Conservation (phyloP, 2,888 invertebrate species). For the Leptopterna dolabrata region DNA sequence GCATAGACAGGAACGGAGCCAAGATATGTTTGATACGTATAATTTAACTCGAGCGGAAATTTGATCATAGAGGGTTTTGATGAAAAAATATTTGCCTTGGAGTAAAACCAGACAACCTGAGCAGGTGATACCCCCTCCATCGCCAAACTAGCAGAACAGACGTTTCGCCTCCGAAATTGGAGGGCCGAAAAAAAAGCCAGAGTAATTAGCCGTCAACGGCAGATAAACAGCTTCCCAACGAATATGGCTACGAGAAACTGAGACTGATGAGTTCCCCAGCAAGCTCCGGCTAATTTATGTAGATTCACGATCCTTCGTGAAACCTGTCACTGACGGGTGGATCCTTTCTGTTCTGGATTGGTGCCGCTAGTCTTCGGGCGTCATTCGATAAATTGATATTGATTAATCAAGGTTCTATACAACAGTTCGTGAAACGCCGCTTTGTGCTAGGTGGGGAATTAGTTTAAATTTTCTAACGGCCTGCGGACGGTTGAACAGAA, state of each 20-base stretch:
- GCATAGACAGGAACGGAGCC: no score
- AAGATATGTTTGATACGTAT: no score
- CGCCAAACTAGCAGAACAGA: no score
- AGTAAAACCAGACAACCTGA: no score
- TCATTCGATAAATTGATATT: not conserved
- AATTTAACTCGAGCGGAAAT: no score
- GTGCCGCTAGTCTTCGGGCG: not conserved
- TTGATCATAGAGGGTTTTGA: no score
- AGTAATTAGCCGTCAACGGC: conserved; percentile 16
- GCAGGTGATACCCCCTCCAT: no score
- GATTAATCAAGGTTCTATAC: not conserved
- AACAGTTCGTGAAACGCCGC: not conserved
- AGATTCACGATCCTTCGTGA: conserved; percentile 7
- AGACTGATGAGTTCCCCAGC: not conserved
- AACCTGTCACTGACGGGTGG: conserved; percentile 1
- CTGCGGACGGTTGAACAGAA: no score
- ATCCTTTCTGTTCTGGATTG: not conserved
- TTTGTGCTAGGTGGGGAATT: no score
- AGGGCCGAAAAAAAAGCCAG: not conserved
- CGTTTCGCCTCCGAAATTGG: no score
- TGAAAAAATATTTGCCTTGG: no score
- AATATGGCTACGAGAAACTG: not conserved
- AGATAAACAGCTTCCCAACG: not conserved
- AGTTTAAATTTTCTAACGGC: no score
- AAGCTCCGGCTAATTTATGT: not conserved